Percentiles rank a stretch among this genome's conserved stretches.
Conservation (phyloP, 2,113 vertebrate species). For the Conger conger region DNA sequence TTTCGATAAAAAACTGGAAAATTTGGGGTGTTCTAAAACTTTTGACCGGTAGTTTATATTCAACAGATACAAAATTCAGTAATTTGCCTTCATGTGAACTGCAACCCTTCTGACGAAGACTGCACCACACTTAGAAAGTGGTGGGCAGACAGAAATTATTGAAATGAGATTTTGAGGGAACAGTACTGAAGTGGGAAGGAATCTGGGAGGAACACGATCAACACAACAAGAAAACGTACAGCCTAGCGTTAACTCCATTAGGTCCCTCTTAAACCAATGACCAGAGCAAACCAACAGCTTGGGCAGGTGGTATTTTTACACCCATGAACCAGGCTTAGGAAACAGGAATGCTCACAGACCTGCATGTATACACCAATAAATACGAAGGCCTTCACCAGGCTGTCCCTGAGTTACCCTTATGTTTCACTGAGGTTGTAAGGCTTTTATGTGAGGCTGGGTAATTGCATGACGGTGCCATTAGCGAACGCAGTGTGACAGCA, state of each 20-base stretch:
- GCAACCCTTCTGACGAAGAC: too few species aligned
- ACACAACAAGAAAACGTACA: background rate
- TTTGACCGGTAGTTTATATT: too few species aligned
- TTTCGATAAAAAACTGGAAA: too few species aligned
- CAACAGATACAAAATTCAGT: too few species aligned
- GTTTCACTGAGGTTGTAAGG: too few species aligned
- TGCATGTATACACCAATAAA: background rate
- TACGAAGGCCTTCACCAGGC: background rate
- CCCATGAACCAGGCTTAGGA: background rate
- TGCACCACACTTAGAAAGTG: background rate
- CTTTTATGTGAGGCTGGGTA: slow-evolving; percentile 22
- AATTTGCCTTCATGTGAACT: too few species aligned
- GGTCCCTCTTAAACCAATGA: background rate
- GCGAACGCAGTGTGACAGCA: background rate
- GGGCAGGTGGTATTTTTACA: slow-evolving; percentile 42
- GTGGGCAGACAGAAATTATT: background rate
- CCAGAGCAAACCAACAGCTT: slow-evolving; percentile 26
- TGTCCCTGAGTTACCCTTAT: too few species aligned
- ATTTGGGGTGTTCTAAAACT: too few species aligned
- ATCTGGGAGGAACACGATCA: background rate
- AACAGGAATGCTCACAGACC: background rate
- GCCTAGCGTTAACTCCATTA: slow-evolving; percentile 6
- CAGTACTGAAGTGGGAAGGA: background rate
- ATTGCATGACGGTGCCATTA: slow-evolving; percentile 9
- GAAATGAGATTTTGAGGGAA: background rate